phyloP scores from a whole-genome alignment of 2,888 invertebrate species.

The Dasypolia templi region DNA sequence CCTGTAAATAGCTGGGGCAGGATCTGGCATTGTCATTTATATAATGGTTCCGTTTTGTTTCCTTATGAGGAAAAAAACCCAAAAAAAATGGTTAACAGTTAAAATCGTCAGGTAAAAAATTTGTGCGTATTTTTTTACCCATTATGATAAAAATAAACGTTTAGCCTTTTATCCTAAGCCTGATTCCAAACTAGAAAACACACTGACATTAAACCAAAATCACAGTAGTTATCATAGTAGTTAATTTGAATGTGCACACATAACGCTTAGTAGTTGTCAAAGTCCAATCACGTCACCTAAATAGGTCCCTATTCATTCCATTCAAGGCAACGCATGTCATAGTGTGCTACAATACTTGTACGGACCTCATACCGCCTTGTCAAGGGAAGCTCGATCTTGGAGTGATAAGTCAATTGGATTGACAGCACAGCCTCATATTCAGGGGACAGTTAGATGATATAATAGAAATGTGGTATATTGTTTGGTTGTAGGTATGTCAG shows the following conservation, averaged over 20 bases:
- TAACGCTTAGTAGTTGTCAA: conserved; percentile 3
- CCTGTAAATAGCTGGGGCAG: no score
- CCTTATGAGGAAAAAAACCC: no score
- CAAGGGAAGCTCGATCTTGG: conserved; percentile 70
- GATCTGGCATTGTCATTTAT: no score
- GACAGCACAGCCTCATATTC: conserved; percentile 57
- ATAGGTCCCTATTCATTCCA: conserved; percentile 50
- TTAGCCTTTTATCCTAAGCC: not conserved
- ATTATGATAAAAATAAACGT: no score
- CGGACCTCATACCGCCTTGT: conserved; percentile 75
- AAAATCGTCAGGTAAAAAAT: not conserved
- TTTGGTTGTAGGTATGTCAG: not conserved
- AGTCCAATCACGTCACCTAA: conserved; percentile 39
- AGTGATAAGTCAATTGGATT: conserved; percentile 74
- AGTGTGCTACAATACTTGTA: conserved; percentile 35
- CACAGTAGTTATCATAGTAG: no score
- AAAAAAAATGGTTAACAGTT: not conserved
- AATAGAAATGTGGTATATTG: conserved; percentile 17
- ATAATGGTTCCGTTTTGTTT: no score
- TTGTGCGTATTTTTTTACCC: no score
- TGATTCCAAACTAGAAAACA: not conserved
- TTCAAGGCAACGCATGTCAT: conserved; percentile 49
- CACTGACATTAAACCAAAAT: no score
- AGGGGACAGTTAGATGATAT: conserved; percentile 53
- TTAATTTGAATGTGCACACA: not conserved